Percentiles rank a stretch among this genome's conserved stretches.
Evolutionary conservation across 2,888 invertebrate genomes (phyloP).

Genomic region (Phragmatobia fuliginosa): DNA sequence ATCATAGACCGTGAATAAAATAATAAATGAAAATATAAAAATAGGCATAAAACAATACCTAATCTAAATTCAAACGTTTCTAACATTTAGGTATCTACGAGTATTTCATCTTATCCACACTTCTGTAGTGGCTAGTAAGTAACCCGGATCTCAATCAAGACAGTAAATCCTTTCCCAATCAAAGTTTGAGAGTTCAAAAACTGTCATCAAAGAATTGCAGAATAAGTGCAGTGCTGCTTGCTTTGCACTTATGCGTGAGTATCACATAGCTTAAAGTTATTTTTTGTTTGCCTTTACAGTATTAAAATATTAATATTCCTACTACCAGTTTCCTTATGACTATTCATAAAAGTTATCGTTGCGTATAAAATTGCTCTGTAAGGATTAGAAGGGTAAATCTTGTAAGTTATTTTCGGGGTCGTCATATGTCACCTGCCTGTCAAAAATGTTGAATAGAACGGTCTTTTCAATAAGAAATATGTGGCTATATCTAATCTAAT

Average conservation of each 20-base stretch:
- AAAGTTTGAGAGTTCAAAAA: too few species aligned
- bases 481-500: too few species aligned
- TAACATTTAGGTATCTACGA: not conserved
- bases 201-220: too few species aligned
- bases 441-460: constrained; percentile 7
- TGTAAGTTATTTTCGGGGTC: constrained; percentile 16
- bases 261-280: not conserved
- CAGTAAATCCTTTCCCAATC: too few species aligned
- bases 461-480: not conserved
- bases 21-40: too few species aligned
- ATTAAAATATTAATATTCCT: not conserved
- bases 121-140: too few species aligned
- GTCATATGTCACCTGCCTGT: constrained; percentile 19
- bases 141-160: too few species aligned
- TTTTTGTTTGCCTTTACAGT: not conserved
- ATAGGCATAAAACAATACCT: too few species aligned
- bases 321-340: not conserved
- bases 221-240: not conserved
- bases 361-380: constrained; percentile 6
- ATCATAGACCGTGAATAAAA: too few species aligned
- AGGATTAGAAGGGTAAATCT: constrained; percentile 18
- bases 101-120: too few species aligned
- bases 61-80: not conserved
- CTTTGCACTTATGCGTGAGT: too few species aligned
- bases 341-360: not conserved